phyloP scores from a whole-genome alignment of 1,140 invertebrate species.

The Sogatella furcifera region DNA sequence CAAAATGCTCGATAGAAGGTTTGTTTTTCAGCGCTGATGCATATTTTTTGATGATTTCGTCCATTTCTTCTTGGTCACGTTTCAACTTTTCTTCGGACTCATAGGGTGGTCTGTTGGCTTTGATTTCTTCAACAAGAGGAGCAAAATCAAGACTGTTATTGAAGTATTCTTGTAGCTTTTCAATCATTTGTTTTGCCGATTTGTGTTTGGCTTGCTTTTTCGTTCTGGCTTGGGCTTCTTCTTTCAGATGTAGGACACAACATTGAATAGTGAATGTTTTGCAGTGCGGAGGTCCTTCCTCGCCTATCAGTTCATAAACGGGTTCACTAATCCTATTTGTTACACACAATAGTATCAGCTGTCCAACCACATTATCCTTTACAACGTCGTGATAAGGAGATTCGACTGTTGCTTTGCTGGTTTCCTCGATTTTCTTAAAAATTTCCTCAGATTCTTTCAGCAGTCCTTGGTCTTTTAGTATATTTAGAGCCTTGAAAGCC shows the following conservation, averaged over 20 bases:
- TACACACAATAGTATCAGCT: slow-evolving; percentile 41
- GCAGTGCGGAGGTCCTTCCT: slow-evolving; percentile 59
- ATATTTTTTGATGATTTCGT: background rate
- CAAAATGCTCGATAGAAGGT: background rate
- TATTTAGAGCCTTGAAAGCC: slow-evolving; percentile 44
- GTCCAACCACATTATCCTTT: slow-evolving; percentile 23
- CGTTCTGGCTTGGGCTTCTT: slow-evolving; percentile 38
- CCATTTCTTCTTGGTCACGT: background rate
- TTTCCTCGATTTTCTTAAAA: background rate
- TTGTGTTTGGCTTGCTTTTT: slow-evolving; percentile 46
- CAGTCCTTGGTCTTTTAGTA: slow-evolving; percentile 16
- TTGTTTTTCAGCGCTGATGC: background rate
- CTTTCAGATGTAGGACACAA: slow-evolving; percentile 44
- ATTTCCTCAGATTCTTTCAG: background rate
- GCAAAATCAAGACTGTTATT: background rate
- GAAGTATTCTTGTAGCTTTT: slow-evolving; percentile 25
- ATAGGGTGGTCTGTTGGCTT: background rate
- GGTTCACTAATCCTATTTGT: slow-evolving; percentile 50
- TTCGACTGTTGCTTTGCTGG: slow-evolving; percentile 8
- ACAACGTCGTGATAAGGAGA: slow-evolving; percentile 20
- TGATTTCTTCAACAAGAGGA: background rate
- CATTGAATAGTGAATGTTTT: slow-evolving; percentile 56
- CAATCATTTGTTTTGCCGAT: slow-evolving; percentile 40
- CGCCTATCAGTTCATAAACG: slow-evolving; percentile 46
- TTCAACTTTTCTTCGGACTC: background rate